Base-by-base conservation (phyloP, 1,140 invertebrate species). In the Drosophila mayri region DNA sequence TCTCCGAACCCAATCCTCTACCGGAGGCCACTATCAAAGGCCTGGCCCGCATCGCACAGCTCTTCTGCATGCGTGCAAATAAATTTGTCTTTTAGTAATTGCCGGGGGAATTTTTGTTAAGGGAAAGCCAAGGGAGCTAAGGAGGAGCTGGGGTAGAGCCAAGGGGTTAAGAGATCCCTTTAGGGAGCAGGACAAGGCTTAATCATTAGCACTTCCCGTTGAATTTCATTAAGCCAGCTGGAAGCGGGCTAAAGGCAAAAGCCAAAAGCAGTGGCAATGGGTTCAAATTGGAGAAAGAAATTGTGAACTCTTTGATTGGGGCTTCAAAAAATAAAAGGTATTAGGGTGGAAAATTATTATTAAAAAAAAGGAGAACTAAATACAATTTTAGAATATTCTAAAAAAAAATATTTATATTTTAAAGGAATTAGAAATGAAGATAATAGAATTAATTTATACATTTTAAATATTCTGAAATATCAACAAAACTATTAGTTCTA, bases 21-120 rank as follows among this genome's bases (percentile, higher is more conserved):
- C 28, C 35, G 52, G 35, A 20, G 43, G 18, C 28, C 28, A 30
- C 28, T 22, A 22, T 18, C 72, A 67, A 46, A 46, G 35, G 32
- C 30, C 50, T 11, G 28, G 20, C 72, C 82, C 82, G 70, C 70
- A 71, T 66, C 63, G 28, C 25, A 37, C 25, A 54, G 18, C 74
- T 67, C 74, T 74, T 80, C 76, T 81, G 77, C 85, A 90, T 90
- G 86, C 86, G 85, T 90, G 85, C 88, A 91, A 91, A 91, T 91
- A 91, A 91, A 91, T 91, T 91, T 91, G 88, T 91, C 88, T 91
- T 91, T 84, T 91, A 88, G 88, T 91, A 91, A 91, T 91, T 91
- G 88, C 88, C 80, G 54, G 64, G 85, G 4, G 12, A 35, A 35
- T 32, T 80, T 81, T 74, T n/a, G n/a, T n/a, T n/a, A n/a, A n/a